phyloP scores from a whole-genome alignment of 2,888 invertebrate species.

The Eutolmus rufibarbis region DNA sequence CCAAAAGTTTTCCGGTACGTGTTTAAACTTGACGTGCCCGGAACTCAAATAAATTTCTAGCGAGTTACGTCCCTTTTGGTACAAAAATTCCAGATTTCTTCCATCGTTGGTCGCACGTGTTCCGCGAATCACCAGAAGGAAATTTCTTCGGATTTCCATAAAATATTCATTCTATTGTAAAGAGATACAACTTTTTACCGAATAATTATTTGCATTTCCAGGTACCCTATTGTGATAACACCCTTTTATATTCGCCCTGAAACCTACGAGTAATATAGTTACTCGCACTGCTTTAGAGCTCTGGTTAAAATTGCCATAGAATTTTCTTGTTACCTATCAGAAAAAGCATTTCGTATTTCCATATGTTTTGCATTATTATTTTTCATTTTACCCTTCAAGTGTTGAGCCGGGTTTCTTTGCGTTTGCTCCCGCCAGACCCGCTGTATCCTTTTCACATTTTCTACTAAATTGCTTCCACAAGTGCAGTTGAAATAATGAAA shows the following conservation, averaged over 20 bases:
- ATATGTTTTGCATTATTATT: background rate
- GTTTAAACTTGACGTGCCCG: background rate
- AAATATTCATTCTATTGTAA: background rate
- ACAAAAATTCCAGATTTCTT: background rate
- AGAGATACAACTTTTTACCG: background rate
- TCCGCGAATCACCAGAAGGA: background rate
- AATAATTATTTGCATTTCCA: background rate
- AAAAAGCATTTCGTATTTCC: background rate
- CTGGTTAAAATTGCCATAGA: background rate
- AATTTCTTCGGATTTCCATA: background rate
- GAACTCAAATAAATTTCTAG: background rate
- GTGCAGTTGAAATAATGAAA: background rate
- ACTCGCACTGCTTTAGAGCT: background rate
- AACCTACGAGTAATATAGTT: background rate
- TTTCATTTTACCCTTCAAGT: background rate
- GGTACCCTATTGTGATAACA: background rate
- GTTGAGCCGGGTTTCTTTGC: background rate
- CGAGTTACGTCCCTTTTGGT: background rate
- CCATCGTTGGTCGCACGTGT: background rate
- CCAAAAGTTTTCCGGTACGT: background rate
- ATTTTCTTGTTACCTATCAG: background rate
- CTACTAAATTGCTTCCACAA: background rate
- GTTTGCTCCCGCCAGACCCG: background rate
- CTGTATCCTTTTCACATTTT: background rate
- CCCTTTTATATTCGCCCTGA: background rate